Conservation (phyloP, 2,113 vertebrate species). For the Halcyon malimbica region DNA sequence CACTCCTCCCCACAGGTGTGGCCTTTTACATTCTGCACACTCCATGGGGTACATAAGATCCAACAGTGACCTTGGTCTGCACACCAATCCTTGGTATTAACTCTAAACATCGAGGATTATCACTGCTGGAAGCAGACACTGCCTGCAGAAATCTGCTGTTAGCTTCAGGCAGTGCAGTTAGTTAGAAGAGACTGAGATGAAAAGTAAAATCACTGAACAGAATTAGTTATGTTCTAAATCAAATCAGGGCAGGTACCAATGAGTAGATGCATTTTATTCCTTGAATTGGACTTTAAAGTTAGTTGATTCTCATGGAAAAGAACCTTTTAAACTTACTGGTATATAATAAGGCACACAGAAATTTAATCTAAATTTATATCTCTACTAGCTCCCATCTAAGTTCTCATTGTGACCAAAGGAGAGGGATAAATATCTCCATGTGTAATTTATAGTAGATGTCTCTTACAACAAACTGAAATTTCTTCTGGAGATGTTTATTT, state of each 20-base stretch:
- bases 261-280: background rate
- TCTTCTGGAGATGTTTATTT: background rate
- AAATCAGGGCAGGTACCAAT: background rate
- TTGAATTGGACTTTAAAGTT: background rate
- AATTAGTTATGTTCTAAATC: too few relatives aligned
- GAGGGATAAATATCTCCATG: background rate
- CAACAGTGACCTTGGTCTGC: too few relatives aligned
- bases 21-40: too few relatives aligned
- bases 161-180: too few relatives aligned
- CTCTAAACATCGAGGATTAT: too few relatives aligned
- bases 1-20: too few relatives aligned
- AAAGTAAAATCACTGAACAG: too few relatives aligned
- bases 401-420: background rate
- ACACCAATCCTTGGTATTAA: too few relatives aligned
- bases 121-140: too few relatives aligned
- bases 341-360: background rate
- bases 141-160: too few relatives aligned
- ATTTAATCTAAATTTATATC: slow-evolving; percentile 16
- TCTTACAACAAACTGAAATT: background rate
- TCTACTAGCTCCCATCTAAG: background rate
- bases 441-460: background rate
- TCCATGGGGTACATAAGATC: too few relatives aligned
- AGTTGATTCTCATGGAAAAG: background rate
- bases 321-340: background rate
- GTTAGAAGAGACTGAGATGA: too few relatives aligned